Evolutionary conservation across 2,888 invertebrate species (phyloP), one percentile per base, ranked within the genome.

Genomic region (Sturmia bella): DNA sequence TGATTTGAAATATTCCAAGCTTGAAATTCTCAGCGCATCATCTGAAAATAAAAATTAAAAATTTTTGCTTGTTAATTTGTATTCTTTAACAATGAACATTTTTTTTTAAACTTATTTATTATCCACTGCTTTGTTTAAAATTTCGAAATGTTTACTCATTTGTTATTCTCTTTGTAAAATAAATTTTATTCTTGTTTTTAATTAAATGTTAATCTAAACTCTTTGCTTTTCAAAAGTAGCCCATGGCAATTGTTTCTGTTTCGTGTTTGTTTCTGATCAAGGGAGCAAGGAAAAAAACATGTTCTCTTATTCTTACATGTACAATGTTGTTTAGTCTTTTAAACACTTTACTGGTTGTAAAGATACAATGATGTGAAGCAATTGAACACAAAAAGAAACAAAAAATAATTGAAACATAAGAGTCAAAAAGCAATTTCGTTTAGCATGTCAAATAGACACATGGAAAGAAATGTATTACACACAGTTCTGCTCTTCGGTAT

Each of bases 341-440:
- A 41, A 68, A 43, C 66, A 32, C 7, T 59, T 52, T 43, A 52
- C 52, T 13, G 59, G 52, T 75, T 56, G 27, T 21, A 48, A 50
- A 15, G 50, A 41, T 7, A 56, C 3, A 27, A 66, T 21, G 9
- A 39, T 15, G 50, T 5, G 6, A 3, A 45, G 11, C 43, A 21
- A 43, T 3, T 17, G 12, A 48, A 17, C 15, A 43, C 17, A 48
- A 32, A 7, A 32, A 1, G 7, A 32, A 32, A 9, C 32, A 7
- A 32, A 56, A 24, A 48, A 39, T 39, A 48, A 27, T 12, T 39
- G 27, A 57, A 27, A 57, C 19, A 57, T 48, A 27, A 74, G 59
- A 45, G 68, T 54, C 68, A 68, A 76, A 32, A 76, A 68, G 68
- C 21, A 61, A 61, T 68, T 66, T 66, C 6, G 41, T 21, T 59